Base-by-base conservation (phyloP, 1,140 invertebrate species). In the Zaprionus tsacasi region DNA sequence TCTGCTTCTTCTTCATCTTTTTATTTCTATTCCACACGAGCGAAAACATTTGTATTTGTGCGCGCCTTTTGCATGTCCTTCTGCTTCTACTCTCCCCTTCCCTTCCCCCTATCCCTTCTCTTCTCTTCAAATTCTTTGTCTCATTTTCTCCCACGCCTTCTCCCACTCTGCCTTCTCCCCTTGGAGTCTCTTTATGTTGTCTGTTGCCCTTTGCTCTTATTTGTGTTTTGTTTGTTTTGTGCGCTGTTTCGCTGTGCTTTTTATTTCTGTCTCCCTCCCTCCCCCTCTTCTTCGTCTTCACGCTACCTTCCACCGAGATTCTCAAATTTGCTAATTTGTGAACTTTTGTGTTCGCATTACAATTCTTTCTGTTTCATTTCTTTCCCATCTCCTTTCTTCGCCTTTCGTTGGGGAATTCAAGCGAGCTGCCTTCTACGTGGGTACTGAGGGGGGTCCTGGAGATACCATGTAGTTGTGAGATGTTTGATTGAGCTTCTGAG, bases 301-400 rank as follows among this genome's bases (percentile, higher is more conserved):
- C 27, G 27, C 27, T 25, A 10, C 33, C 52, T 50, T 74, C 70
- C 81, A 30, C 58, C 66, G 66, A 80, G 83, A 74, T 88, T 78
- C 83, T 88, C 76, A 88, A 87, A 87, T 88, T 87, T 87, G 83
- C 83, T 87, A 87, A 87, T 87, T 87, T 87, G 83, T 87, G 83
- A 88, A 83, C 83, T 87, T 87, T 87, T 88, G 83, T 87, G 72
- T 73, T 76, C 82, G 79, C 82, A 86, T 87, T 87, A 88, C 80
- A 82, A 87, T 88, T 87, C 69, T 61, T 48, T 76, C 61, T 76
- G 43, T 70, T 70, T 40, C 48, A 25, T 63, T 25, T 56, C 61
- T 27, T 21, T 52, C 27, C 30, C 27, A 30, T 69, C 36, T 25
- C 6, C 17, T 63, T 43, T 54, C 27, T 12, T 35, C 33, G 6